A percentile compares a stretch with the other conserved stretches of the same genome.
phyloP scores from a whole-genome alignment of 2,797 vertebrate genomes.

The Enteromius treurensis region DNA sequence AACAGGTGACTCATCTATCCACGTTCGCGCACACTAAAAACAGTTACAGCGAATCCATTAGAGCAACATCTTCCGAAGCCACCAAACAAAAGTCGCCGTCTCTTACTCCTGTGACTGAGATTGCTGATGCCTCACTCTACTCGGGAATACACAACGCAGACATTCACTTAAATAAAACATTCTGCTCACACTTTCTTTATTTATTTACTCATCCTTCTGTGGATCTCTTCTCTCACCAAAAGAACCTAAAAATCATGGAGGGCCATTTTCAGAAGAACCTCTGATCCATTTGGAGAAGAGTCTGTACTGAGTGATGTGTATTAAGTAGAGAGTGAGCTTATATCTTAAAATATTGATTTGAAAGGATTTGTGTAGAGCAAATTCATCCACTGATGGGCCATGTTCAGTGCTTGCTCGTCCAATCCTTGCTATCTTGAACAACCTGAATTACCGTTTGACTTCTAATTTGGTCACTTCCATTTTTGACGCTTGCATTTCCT shows the following conservation, averaged over 20 bases:
- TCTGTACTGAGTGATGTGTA: slow-evolving; percentile 40
- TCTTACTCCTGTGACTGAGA: slow-evolving; percentile 40
- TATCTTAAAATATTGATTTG: slow-evolving; percentile 76
- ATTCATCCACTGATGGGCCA: slow-evolving; percentile 65
- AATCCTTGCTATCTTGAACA: neutral
- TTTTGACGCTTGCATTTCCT: neutral
- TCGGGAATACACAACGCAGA: slow-evolving; percentile 60
- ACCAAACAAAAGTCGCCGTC: slow-evolving; percentile 34
- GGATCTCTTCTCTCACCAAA: slow-evolving; percentile 67
- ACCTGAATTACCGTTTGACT: neutral
- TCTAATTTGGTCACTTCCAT: slow-evolving; percentile 58
- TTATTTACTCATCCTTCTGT: slow-evolving; percentile 77
- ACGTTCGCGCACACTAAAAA: slow-evolving; percentile 9
- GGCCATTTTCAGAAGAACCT: slow-evolving; percentile 58
- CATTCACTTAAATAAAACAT: slow-evolving; percentile 77
- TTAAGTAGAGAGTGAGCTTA: slow-evolving; percentile 61
- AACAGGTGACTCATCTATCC: slow-evolving; percentile 11
- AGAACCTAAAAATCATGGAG: slow-evolving; percentile 67
- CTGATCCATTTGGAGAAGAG: slow-evolving; percentile 73
- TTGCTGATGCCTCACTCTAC: slow-evolving; percentile 65
- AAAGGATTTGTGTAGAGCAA: slow-evolving; percentile 72
- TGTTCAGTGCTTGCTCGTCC: slow-evolving; percentile 58
- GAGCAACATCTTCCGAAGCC: slow-evolving; percentile 58
- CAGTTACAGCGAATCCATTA: slow-evolving; percentile 49
- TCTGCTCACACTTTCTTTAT: slow-evolving; percentile 68